Evolutionary conservation across 1,140 invertebrate genomes (phyloP), one percentile per base, ranked within the genome.

Genomic region (Apis cerana): DNA sequence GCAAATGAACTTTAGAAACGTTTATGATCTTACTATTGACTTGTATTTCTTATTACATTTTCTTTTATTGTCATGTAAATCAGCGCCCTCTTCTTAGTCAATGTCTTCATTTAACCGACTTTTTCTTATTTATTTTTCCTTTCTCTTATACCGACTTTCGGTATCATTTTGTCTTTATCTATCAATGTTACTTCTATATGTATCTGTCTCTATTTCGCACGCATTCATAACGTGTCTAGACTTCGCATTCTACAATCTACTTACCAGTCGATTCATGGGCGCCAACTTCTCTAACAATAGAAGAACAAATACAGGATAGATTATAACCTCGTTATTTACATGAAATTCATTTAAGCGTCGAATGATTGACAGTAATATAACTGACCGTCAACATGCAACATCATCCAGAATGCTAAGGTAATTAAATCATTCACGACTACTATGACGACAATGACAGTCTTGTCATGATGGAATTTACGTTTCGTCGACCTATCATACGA

Each of bases 401-500:
- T 67, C 50, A 21, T 65, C 75, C 50, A 19, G n/a, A 17, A 48
- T 52, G n/a, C 12, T 5, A 12, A 59, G 7, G 61, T n/a, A 33
- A 50, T 69, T 79, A 70, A 61, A 70, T 52, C 56, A 61, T 50
- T 70, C 54, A 48, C 54, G 33, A n/a, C 8, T 13, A 61, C 33
- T 23, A 21, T 17, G 50, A 48, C 13, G 43, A 27, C 23, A 71
- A 71, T 21, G 48, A 69, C 65, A 78, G 67, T n/a, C 50, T 23
- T 23, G 54, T 33, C 43, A n/a, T 17, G 67, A 56, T 43, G 76
- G 54, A 69, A 79, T 79, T 70, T 61, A 79, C 67, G 67, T 79
- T 79, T 79, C 67, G 67, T 79, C 76, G 78, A 56, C 58, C 58
- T 72, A 48, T 80, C 58, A 43, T 43, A 43, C 48, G 59, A 10